Evolutionary conservation across 1,140 invertebrate genomes (phyloP), one percentile per base, ranked within the genome.

Genomic region (Nasonia giraulti): DNA sequence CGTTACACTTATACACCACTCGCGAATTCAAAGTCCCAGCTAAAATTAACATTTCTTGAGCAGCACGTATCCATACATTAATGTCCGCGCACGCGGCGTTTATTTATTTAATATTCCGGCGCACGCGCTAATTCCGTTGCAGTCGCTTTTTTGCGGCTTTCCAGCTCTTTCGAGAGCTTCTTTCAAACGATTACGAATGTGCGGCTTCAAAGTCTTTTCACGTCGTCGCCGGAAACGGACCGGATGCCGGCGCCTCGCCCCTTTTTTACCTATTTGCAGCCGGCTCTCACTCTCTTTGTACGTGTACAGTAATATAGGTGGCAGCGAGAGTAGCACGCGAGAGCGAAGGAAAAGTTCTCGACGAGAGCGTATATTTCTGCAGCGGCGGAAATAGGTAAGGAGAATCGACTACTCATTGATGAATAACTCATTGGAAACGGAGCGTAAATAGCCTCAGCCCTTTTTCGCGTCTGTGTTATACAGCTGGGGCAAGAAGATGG

Each of bases 181-280:
- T 69, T 12, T 74, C 69, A 40, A 74, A 27, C 47, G 31, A 84
- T 84, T 84, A 84, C 62, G 31, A 80, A 68, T 12, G 55, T 17
- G 50, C 2, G 40, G 44, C 47, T 80, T 79, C 44, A 40, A 31
- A 79, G n/a, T 69, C 69, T 75, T 84, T 75, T 84, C 75, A 75
- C 27, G 68, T 76, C 79, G 37, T 33, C 79, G 20, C 50, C 69
- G 84, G 27, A 85, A 85, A 80, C 40, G 55, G 23, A 69, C 55
- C 73, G 73, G 73, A 85, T 85, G 74, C 11, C 40, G 71, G 37
- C 37, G 17, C 31, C 62, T 71, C 4, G 55, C 55, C 23, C 12
- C 50, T 76, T 77, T 77, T 62, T 80, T 33, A 31, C 27, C 7
- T 50, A 27, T 80, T 68, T 27, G 23, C 23, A 33, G 50, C 75